A percentile compares a stretch with the other conserved stretches of the same genome.
phyloP scores from a whole-genome alignment of 2,113 vertebrate species.

The Podocnemis expansa region DNA sequence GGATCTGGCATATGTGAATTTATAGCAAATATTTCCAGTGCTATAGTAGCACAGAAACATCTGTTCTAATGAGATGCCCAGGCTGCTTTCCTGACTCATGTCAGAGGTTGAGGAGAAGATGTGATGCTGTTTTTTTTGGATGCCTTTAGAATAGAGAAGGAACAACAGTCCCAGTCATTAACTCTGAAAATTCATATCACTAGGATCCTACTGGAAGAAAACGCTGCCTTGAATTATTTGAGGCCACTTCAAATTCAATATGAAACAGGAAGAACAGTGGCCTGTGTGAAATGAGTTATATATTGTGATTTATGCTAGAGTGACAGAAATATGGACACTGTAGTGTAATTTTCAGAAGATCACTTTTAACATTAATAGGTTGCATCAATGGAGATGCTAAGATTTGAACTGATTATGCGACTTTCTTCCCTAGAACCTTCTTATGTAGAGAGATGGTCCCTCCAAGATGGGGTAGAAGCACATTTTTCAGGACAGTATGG shows the following conservation, averaged over 20 bases:
- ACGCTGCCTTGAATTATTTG: conserved; percentile 14
- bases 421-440: neutral
- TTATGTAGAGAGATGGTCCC: neutral
- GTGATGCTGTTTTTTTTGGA: conserved; percentile 30
- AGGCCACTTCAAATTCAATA: neutral
- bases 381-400: neutral
- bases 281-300: neutral
- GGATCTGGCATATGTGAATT: conserved; percentile 15
- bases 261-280: neutral
- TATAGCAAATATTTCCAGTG: conserved; percentile 8
- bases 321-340: neutral
- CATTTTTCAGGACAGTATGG: neutral
- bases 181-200: neutral
- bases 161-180: neutral
- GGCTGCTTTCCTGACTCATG: conserved; percentile 23
- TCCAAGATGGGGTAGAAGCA: neutral
- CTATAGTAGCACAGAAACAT: neutral
- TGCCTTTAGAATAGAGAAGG: conserved; percentile 13
- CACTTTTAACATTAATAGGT: neutral
- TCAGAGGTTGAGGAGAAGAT: neutral
- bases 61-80: neutral
- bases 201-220: conserved; percentile 25
- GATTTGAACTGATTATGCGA: neutral
- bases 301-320: neutral
- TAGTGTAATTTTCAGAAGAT: neutral